Percentiles rank a stretch among this genome's conserved stretches.
Evolutionary conservation across 2,113 vertebrate genomes (phyloP).

Genomic region (Aythya baeri): DNA sequence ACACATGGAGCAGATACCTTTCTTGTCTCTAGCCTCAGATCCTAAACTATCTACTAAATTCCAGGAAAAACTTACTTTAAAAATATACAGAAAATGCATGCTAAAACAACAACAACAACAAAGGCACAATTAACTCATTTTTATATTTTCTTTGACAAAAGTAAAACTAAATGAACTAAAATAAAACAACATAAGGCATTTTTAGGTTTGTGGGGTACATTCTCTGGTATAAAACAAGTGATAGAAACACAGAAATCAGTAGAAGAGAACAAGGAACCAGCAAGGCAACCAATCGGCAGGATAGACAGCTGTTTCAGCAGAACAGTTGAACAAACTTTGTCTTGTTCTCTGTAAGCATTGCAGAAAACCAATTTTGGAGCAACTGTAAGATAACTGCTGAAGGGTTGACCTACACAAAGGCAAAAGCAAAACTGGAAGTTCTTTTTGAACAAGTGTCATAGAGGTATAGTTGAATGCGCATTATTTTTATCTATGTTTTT

Average conservation of each 20-base stretch:
- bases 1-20: too few relatives aligned
- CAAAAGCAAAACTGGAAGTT: neutral
- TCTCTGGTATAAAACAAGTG: neutral
- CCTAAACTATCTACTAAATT: neutral
- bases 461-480: neutral
- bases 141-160: neutral
- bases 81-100: neutral
- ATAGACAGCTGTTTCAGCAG: too few relatives aligned
- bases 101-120: neutral
- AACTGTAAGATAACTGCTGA: neutral
- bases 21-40: neutral
- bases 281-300: too few relatives aligned
- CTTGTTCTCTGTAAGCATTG: neutral
- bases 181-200: neutral
- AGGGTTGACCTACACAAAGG: too few relatives aligned
- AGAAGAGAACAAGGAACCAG: too few relatives aligned
- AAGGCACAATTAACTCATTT: neutral
- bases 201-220: neutral
- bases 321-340: neutral
- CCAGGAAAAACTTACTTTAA: neutral
- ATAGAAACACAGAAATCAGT: too few relatives aligned
- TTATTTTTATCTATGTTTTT: neutral
- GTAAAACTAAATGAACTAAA: too few relatives aligned
- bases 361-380: neutral
- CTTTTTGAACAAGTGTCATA: neutral